Percentiles rank a stretch among this genome's conserved stretches.
phyloP scores from a whole-genome alignment of 2,113 vertebrate species.

The Theristicus caerulescens region DNA sequence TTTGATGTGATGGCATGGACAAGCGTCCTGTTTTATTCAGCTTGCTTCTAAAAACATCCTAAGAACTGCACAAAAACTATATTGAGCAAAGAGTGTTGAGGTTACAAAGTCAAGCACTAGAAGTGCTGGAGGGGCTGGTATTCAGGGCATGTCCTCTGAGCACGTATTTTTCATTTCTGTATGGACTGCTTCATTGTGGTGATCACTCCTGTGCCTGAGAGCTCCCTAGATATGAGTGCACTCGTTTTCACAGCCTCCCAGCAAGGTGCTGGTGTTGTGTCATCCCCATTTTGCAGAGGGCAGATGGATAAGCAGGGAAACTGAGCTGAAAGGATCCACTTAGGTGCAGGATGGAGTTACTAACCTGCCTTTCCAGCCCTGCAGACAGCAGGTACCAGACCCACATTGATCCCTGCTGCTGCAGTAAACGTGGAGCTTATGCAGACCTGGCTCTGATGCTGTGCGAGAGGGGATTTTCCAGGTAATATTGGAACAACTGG shows the following conservation, averaged over 20 bases:
- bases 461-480: neutral
- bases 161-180: neutral
- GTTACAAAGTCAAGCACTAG: conserved; percentile 19
- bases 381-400: neutral
- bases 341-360: neutral
- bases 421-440: neutral
- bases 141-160: neutral
- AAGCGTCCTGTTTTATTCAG: conserved; percentile 33
- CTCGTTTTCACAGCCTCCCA: neutral
- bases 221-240: neutral
- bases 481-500: neutral
- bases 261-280: neutral
- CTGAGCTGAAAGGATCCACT: neutral
- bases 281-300: neutral
- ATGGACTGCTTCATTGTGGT: neutral
- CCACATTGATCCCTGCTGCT: neutral
- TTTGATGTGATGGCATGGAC: conserved; percentile 19
- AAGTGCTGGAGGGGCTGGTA: neutral
- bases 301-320: neutral
- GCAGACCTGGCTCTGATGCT: neutral
- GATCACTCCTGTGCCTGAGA: neutral
- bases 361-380: neutral
- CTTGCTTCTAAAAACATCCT: conserved; percentile 13
- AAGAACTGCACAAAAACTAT: neutral
- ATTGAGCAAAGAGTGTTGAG: neutral